phyloP scores from a whole-genome alignment of 2,113 vertebrate genomes.

The Rhabdomys dilectus region DNA sequence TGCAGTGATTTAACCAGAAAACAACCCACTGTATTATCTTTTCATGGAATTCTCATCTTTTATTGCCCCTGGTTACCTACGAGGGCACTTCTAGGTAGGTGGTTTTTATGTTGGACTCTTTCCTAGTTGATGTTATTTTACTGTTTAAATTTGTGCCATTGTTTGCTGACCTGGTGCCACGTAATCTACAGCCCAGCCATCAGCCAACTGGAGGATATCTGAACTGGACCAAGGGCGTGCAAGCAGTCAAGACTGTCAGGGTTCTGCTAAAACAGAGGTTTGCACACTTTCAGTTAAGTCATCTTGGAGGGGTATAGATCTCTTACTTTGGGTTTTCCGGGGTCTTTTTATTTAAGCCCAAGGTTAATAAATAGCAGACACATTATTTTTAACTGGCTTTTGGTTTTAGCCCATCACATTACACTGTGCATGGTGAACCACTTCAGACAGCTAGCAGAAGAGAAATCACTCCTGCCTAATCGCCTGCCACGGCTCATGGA shows the following conservation, averaged over 20 bases:
- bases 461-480: constrained; percentile 67
- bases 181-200: constrained; percentile 49
- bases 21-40: not conserved
- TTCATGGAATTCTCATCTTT: not conserved
- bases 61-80: constrained; percentile 11
- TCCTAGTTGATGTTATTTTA: constrained; percentile 54
- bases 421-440: constrained; percentile 50
- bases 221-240: constrained; percentile 47
- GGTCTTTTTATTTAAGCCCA: not conserved
- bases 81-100: not conserved
- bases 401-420: constrained; percentile 39
- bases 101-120: constrained; percentile 13
- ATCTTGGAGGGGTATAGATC: constrained; percentile 16
- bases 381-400: not conserved
- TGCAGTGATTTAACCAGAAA: not conserved
- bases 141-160: constrained; percentile 20
- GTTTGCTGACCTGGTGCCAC: constrained; percentile 60
- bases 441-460: constrained; percentile 9
- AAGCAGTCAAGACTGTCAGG: constrained; percentile 42
- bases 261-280: constrained; percentile 61
- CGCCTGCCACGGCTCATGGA: constrained; percentile 55
- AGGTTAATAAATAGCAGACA: not conserved
- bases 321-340: constrained; percentile 32
- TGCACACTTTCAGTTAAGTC: constrained; percentile 40
- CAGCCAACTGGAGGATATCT: constrained; percentile 50